A percentile compares a stretch with the other conserved stretches of the same genome.
Conservation (phyloP, 2,888 invertebrate genomes). For the Caenorhabditis sinica region DNA sequence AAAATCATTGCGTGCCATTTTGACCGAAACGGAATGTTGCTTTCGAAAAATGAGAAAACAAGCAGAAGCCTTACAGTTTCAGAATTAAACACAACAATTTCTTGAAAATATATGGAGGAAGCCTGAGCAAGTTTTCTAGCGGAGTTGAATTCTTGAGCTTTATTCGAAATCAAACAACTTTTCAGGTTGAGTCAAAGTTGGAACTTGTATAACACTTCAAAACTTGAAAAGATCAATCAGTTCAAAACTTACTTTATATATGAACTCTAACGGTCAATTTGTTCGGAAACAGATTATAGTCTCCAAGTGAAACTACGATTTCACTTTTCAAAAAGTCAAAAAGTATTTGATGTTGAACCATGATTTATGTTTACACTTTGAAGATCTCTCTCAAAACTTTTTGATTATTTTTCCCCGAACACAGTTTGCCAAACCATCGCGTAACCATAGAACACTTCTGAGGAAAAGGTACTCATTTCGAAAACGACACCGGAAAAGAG, state of each 20-base stretch:
- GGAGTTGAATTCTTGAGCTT: background rate
- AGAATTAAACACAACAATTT: background rate
- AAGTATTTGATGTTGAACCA: background rate
- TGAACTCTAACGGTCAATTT: background rate
- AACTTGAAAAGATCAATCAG: background rate
- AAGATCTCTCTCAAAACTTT: background rate
- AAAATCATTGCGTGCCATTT: constrained; percentile 16
- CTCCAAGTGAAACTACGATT: background rate
- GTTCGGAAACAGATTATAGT: constrained; percentile 1
- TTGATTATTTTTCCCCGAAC: too few relatives aligned
- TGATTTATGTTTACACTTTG: background rate
- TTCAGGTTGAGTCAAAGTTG: too few relatives aligned
- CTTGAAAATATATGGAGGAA: too few relatives aligned
- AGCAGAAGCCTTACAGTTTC: constrained; percentile 1
- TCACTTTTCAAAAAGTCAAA: background rate
- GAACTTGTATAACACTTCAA: too few relatives aligned
- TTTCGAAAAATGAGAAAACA: background rate
- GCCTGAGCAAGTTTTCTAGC: background rate
- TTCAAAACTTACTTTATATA: background rate
- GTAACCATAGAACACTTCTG: too few relatives aligned
- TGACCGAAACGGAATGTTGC: background rate
- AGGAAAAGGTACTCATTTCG: background rate
- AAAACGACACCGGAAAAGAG: background rate
- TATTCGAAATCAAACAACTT: too few relatives aligned
- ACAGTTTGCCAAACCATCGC: background rate